These are phyloP conservation scores for Darevskia nairensis DNA, from an alignment of 2,797 vertebrate genomes.

Conservation along the genomic window DNA sequence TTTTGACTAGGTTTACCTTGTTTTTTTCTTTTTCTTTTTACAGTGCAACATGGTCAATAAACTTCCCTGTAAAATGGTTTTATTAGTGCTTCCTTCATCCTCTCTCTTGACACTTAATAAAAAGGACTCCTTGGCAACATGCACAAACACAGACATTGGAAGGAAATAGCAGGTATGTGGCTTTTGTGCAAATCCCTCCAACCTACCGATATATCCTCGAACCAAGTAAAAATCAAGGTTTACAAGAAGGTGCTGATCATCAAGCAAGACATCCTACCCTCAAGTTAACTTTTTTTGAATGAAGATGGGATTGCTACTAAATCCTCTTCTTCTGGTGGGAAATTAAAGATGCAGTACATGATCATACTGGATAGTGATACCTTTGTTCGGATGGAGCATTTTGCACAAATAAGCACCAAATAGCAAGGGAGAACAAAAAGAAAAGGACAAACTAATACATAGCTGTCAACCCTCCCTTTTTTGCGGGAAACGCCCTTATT, in stretches of 20 bases:
- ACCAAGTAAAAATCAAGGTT: conserved; percentile 60
- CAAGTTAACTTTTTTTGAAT: not conserved
- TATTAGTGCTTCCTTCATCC: too few relatives aligned
- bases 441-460: too few relatives aligned
- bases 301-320: not conserved
- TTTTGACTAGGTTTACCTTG: too few relatives aligned
- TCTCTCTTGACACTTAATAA: conserved; percentile 51
- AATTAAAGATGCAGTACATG: not conserved
- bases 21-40: not conserved
- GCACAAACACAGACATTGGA: conserved; percentile 54
- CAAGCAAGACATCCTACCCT: conserved; percentile 42
- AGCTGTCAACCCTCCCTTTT: too few relatives aligned
- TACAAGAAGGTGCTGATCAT: conserved; percentile 50
- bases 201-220: not conserved
- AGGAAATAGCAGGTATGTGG: conserved; percentile 70
- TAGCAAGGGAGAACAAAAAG: too few relatives aligned
- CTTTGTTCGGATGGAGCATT: not conserved
- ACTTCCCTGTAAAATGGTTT: not conserved
- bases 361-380: not conserved
- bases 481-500: too few relatives aligned
- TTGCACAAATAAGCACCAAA: too few relatives aligned
- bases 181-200: not conserved
- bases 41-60: not conserved
- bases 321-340: not conserved
- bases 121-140: conserved; percentile 44